phyloP scores from a whole-genome alignment of 2,797 vertebrate genomes.

The Hemibagrus guttatus region DNA sequence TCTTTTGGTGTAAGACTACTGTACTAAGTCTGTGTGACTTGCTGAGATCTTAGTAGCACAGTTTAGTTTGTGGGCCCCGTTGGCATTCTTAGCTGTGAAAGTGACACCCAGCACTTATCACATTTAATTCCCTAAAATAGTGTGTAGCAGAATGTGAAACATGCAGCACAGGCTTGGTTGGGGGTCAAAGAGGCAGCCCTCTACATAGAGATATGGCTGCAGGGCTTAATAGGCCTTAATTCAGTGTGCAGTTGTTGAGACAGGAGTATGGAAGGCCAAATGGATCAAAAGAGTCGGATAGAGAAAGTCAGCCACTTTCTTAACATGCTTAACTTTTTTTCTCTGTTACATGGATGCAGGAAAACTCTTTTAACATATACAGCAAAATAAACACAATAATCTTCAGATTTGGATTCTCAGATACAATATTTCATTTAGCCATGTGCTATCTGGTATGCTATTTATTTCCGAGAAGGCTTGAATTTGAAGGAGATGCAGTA shows the following conservation, averaged over 20 bases:
- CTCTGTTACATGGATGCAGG: not conserved
- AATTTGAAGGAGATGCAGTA: not conserved
- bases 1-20: constrained; percentile 40
- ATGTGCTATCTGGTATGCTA: not conserved
- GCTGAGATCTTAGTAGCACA: constrained; percentile 45
- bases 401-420: not conserved
- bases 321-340: not conserved
- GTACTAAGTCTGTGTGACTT: constrained; percentile 31
- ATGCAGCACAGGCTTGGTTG: constrained; percentile 36
- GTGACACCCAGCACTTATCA: constrained; percentile 64
- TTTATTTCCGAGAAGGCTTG: not conserved
- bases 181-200: constrained; percentile 27
- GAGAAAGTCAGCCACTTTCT: too few species aligned
- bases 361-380: not conserved
- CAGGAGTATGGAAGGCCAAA: constrained; percentile 11
- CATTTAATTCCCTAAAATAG: constrained; percentile 71
- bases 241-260: constrained; percentile 29
- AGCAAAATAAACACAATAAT: not conserved
- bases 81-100: constrained; percentile 51
- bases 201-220: constrained; percentile 25
- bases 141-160: constrained; percentile 63
- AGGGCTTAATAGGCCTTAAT: constrained; percentile 33
- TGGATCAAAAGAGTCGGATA: not conserved
- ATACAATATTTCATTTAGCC: not conserved
- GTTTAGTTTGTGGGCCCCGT: constrained; percentile 44